Conservation (phyloP, 2,113 vertebrate genomes). For the Trichomycterus rosablanca region DNA sequence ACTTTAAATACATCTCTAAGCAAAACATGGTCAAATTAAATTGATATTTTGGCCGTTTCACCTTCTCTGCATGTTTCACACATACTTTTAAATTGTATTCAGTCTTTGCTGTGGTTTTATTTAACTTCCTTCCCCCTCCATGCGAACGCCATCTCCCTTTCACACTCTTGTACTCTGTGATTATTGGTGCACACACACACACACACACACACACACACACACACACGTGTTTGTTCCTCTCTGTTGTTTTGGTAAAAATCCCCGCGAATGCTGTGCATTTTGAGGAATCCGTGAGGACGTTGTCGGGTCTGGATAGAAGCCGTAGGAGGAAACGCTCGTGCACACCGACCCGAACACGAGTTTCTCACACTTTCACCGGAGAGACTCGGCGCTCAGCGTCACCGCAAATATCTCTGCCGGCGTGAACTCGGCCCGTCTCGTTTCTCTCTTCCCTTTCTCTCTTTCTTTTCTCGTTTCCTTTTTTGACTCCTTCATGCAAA, state of each 20-base stretch:
- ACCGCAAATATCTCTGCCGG: not conserved
- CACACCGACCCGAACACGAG: not conserved
- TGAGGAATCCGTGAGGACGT: too few relatives aligned
- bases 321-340: too few relatives aligned
- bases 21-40: too few relatives aligned
- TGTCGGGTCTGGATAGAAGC: too few relatives aligned
- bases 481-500: slow-evolving; percentile 7
- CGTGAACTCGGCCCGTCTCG: not conserved
- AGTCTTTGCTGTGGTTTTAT: slow-evolving; percentile 20
- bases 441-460: slow-evolving; percentile 28
- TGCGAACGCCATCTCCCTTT: not conserved
- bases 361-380: slow-evolving; percentile 20
- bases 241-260: too few relatives aligned
- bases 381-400: not conserved
- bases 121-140: slow-evolving; percentile 13
- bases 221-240: slow-evolving; percentile 4
- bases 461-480: slow-evolving; percentile 8
- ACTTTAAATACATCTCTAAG: too few relatives aligned
- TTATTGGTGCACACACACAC: too few relatives aligned
- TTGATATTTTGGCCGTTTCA: too few relatives aligned
- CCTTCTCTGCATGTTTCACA: not conserved
- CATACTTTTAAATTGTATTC: too few relatives aligned
- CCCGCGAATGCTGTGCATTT: too few relatives aligned
- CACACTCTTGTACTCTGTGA: not conserved
- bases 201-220: too few relatives aligned